Conservation (phyloP, 2,113 vertebrate species). For the Poecile atricapillus region DNA sequence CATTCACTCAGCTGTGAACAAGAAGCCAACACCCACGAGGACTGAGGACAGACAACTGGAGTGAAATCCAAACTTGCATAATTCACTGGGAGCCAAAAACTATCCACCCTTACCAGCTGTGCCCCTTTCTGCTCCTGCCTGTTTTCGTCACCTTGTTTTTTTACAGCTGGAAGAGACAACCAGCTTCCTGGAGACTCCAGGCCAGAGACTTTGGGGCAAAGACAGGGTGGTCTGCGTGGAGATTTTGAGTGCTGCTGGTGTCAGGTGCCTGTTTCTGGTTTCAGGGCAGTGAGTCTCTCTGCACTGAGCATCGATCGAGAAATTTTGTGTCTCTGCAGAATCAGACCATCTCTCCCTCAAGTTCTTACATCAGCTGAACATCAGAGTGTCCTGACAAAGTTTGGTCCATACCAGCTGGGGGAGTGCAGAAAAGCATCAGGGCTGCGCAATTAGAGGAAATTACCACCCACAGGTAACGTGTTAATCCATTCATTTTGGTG, state of each 20-base stretch:
- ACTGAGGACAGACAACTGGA: neutral
- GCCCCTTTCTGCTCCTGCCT: neutral
- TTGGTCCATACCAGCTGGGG: neutral
- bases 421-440: neutral
- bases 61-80: neutral
- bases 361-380: neutral
- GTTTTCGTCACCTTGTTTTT: neutral
- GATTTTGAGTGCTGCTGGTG: neutral
- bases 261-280: neutral
- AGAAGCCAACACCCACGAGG: neutral
- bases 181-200: neutral
- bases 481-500: neutral
- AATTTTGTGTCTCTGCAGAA: neutral
- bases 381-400: neutral
- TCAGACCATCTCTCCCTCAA: neutral
- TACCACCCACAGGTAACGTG: accelerated
- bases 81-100: accelerated
- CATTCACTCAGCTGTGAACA: accelerated
- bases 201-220: neutral
- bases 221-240: accelerated
- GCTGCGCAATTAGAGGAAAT: neutral
- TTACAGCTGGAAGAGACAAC: neutral
- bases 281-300: neutral
- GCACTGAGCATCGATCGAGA: accelerated
- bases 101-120: neutral